These are phyloP conservation scores for Decapterus maruadsi DNA, from an alignment of 2,797 vertebrate genomes.

Conservation along the genomic window DNA sequence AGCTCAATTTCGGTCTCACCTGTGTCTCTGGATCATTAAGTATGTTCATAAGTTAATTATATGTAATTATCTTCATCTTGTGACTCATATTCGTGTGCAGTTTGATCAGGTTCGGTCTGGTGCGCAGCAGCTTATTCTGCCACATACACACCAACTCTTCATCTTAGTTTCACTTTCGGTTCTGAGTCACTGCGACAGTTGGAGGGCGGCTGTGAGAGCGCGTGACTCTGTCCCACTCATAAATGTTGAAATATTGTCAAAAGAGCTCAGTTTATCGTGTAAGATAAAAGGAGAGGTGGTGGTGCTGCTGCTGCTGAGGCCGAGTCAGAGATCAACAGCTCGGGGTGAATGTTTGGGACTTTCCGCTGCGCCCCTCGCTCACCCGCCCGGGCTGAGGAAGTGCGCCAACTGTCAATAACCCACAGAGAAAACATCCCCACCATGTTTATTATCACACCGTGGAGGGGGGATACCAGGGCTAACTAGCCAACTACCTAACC, in stretches of 20 bases:
- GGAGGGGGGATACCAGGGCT: background rate
- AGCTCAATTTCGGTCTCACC: no score
- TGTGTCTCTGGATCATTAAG: background rate
- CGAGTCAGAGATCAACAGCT: accelerated
- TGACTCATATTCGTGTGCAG: no score
- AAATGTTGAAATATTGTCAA: no score
- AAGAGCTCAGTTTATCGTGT: no score
- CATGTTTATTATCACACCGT: no score
- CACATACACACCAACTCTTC: background rate
- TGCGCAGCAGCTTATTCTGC: no score
- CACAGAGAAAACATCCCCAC: background rate
- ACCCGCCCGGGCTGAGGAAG: slow-evolving; percentile 25
- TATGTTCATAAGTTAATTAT: accelerated
- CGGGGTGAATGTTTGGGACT: slow-evolving; percentile 66
- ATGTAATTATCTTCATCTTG: accelerated
- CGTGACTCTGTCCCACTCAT: background rate
- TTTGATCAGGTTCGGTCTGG: background rate
- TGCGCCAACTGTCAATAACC: background rate
- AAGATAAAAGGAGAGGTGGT: no score
- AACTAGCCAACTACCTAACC: no score
- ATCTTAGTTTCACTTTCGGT: slow-evolving; percentile 70
- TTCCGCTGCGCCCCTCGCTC: slow-evolving; percentile 57
- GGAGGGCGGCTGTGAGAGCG: background rate
- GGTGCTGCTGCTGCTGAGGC: background rate
- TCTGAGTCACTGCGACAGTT: background rate